A percentile compares a stretch with the other conserved stretches of the same genome.
phyloP scores from a whole-genome alignment of 2,113 vertebrate genomes.

The Zapus hudsonius region DNA sequence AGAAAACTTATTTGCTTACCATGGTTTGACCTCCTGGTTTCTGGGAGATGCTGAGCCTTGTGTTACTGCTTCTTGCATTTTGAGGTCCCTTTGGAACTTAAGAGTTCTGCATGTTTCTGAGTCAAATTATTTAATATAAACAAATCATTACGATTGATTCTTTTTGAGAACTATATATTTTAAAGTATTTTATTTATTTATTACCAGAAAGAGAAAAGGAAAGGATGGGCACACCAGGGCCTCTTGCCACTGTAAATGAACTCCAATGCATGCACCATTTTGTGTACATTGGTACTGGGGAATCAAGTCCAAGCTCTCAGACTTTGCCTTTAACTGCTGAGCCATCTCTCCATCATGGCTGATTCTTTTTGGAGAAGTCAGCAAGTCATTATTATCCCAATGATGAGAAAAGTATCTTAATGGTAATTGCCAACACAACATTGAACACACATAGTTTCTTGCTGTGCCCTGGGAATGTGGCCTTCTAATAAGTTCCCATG shows the following conservation, averaged over 20 bases:
- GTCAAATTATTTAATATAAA: constrained; percentile 17
- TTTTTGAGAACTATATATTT: too few species aligned
- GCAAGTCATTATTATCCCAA: background rate
- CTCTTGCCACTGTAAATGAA: too few species aligned
- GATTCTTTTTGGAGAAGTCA: constrained; percentile 3
- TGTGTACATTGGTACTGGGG: too few species aligned
- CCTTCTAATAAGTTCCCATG: background rate
- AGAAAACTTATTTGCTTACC: background rate
- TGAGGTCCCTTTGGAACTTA: background rate
- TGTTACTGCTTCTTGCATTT: constrained; percentile 14
- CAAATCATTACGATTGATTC: constrained; percentile 13
- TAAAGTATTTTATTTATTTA: too few species aligned
- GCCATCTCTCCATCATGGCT: too few species aligned
- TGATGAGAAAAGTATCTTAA: too few species aligned
- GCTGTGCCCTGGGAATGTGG: too few species aligned
- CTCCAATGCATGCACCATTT: too few species aligned
- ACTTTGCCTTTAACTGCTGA: too few species aligned
- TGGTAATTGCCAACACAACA: background rate
- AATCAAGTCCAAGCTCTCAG: too few species aligned
- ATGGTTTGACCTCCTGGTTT: background rate
- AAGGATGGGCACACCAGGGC: too few species aligned
- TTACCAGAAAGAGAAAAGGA: too few species aligned
- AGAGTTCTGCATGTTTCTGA: constrained; percentile 36
- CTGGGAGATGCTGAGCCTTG: background rate
- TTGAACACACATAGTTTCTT: background rate